Evolutionary conservation across 1,140 invertebrate species (phyloP).

Genomic region (Cyrtorhinus lividipennis): DNA sequence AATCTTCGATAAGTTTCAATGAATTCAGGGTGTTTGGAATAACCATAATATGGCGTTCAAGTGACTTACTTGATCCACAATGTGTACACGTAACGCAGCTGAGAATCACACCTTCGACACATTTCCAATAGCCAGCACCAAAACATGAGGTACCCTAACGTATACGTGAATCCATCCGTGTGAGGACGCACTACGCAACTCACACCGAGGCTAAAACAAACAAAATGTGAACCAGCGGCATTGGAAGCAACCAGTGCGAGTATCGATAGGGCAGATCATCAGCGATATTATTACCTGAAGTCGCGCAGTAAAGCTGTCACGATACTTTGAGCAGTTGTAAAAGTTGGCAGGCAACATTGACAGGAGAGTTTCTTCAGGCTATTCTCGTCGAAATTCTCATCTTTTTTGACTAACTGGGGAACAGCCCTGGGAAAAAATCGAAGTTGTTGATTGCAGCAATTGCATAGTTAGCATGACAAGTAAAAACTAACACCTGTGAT

Average conservation of each 20-base stretch:
- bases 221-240: no score
- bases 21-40: neutral
- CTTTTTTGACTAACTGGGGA: conserved; percentile 19
- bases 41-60: conserved; percentile 9
- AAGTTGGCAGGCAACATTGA: conserved; percentile 35
- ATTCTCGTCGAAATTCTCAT: conserved; percentile 19
- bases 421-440: conserved; percentile 20
- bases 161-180: conserved; percentile 44
- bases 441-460: neutral
- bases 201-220: conserved; percentile 39
- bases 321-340: conserved; percentile 35
- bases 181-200: conserved; percentile 41
- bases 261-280: neutral
- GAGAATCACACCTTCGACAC: conserved; percentile 45
- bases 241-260: no score
- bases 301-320: conserved; percentile 38
- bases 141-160: conserved; percentile 49
- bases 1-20: no score
- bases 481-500: no score
- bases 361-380: conserved; percentile 23
- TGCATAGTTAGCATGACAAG: no score
- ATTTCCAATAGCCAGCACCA: conserved; percentile 60
- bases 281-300: conserved; percentile 33
- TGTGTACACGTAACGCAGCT: conserved; percentile 54
- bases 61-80: conserved; percentile 41